Base-by-base conservation (phyloP, 2,888 invertebrate species). In the Colostygia pectinataria region DNA sequence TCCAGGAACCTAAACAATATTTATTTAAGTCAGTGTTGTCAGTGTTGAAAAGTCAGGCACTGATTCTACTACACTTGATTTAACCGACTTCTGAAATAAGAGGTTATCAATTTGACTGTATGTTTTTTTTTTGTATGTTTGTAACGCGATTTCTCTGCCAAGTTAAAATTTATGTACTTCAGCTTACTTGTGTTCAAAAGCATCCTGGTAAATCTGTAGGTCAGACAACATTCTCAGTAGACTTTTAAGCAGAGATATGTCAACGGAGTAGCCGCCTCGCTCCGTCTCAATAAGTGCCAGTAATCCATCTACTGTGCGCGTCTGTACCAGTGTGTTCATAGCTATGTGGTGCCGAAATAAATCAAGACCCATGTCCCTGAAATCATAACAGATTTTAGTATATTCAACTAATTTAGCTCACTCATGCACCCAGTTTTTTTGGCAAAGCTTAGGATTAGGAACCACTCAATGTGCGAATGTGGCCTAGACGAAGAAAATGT, bases 291-390 rank as follows among this genome's bases (percentile, higher is more conserved):
- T 99, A 6, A 99, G 91, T 90, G 96, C 92, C 45, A 99, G 90
- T 13, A 99, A 87, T 0, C 99, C 99, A 69, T 98, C 98, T 6
- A 99, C 98, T 0, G 98, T 97, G 55, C 98, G 93, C 8, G 95
- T 96, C 87, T 98, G 98, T 14, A 99, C 98, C 40, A 97, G 86
- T 25, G 93, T 94, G 80, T 97, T 96, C 80, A 97, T 93, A 41
- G 97, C 96, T 74, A 99, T 98, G 82, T 98, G 96, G 71, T 95
- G 94, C 53, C 99, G 94, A 90, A 99, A 99, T 71, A 98, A 89
- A 76, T 98, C 98, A 66, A 99, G 90, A 25, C 99, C 99, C 97
- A 99, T 97, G 80, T 99, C 98, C 97, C 97, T 97, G 85, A 23
- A 71, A 37, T 9, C 8, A 32, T 4, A 31, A 33, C 1, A 37